These are phyloP conservation scores for Lepidurus couesii DNA, from an alignment of 1,140 invertebrate genomes.

Conservation along the genomic window DNA sequence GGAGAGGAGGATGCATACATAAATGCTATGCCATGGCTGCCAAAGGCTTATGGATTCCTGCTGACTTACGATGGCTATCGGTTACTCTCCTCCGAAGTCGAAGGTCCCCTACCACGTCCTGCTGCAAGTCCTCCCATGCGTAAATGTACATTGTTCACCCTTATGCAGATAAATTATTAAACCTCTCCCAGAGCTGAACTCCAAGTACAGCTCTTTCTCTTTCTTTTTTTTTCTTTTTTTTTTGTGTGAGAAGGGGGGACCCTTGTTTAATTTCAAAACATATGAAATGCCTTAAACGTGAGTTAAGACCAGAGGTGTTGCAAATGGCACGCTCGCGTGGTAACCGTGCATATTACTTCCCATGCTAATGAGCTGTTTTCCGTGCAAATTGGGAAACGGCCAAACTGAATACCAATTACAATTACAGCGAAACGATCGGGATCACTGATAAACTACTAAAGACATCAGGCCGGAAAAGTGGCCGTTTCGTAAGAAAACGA, in stretches of 20 bases:
- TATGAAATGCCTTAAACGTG: too few relatives aligned
- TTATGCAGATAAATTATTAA: slow-evolving; percentile 11
- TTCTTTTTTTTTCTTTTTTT: not conserved
- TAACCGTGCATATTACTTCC: not conserved
- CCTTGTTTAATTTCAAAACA: too few relatives aligned
- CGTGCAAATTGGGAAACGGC: not conserved
- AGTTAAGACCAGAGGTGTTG: not conserved
- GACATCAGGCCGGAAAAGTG: not conserved
- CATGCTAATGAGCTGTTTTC: not conserved
- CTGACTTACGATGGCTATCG: slow-evolving; percentile 17
- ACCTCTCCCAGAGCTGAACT: not conserved
- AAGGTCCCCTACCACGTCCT: slow-evolving; percentile 20
- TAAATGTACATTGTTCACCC: slow-evolving; percentile 10
- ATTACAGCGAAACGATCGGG: not conserved
- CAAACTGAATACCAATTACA: not conserved
- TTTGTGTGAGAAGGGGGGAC: too few relatives aligned
- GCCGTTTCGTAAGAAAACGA: not conserved
- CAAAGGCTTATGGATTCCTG: slow-evolving; percentile 21
- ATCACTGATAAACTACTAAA: not conserved
- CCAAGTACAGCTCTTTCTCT: not conserved
- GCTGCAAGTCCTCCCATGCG: slow-evolving; percentile 13
- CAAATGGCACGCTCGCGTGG: not conserved
- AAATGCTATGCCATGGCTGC: slow-evolving; percentile 10
- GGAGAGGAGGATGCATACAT: not conserved
- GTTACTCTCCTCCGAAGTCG: not conserved